Base-by-base conservation (phyloP, 1,140 invertebrate species). In the Macrosteles quadrilineatus region DNA sequence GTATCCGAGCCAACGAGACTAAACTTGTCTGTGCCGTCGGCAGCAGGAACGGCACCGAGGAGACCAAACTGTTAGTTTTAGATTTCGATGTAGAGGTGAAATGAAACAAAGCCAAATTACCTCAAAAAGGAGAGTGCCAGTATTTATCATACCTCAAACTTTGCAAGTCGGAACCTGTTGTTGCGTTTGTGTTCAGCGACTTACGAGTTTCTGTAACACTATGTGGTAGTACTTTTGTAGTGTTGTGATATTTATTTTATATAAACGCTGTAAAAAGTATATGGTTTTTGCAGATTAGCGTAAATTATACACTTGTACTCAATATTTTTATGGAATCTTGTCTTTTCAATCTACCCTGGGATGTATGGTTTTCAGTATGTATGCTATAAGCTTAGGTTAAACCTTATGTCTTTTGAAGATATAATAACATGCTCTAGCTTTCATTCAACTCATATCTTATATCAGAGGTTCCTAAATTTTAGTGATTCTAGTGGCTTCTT, bases 1-100 rank as follows among this genome's bases (percentile, higher is more conserved):
- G 97, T 14, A 97, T 99, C 63, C 85, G 94, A 55, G 95, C 97
- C 32, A 98, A 92, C 75, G 93, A 97, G 75, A 98, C 97, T 1
- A 97, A 98, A 82, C 86, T 99, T 53, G 96, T 99, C 43, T 99
- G 97, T 83, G 97, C 98, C 0, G 97, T 99, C 1, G 98, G 98
- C 57, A 98, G 95, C 75, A 87, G 98, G 12, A 99, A 99, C 78
- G 96, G 97, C 25, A 99, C 97, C 0, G 98, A 99, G 83, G 97
- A 99, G 83, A 99, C 98, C 0, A 99, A 99, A 83, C 86, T 99
- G 9, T 87, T 99, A 71, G 96, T 99, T 12, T 85, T 99, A 63
- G 96, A 99, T 82, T 99, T 99, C 83, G 96, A 98, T 81, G 90
- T 94, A 47, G 93, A 96, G 36, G 9, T 36, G 17, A 72, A 73